Base-by-base conservation (phyloP, 2,888 invertebrate species). In the Amiota mariae region DNA sequence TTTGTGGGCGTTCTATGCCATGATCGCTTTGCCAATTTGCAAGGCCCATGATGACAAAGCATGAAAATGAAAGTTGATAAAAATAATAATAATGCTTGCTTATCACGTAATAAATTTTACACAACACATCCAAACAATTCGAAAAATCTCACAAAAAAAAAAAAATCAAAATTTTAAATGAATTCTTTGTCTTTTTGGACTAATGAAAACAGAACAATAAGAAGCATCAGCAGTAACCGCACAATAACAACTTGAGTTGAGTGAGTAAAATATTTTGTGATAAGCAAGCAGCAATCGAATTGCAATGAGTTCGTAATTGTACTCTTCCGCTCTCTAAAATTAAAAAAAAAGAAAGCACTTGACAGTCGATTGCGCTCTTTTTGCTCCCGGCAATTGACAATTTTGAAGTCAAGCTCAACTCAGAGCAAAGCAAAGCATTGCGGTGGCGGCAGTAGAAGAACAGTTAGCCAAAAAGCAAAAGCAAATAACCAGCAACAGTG, bases 331-430 rank as follows among this genome's bases (percentile, higher is more conserved):
- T 15, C 15, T 20, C 20, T 59, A 36, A 4, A 36, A 36, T 36
- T 36, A 36, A 36, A 36, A 36, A 36, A 36, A 6, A 36, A 36
- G 36, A 36, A 36, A 36, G 6, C 36, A 36, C 36, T 36, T 36
- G 8, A 36, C 36, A 36, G 4, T 59, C 20, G 24, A 12, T 59
- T 20, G 2, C 54, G 54, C 59, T 59, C 20, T 59, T 9, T 18
- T 4, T 59, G 11, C 59, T 59, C 59, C 59, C 20, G 59, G 59
- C 20, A 59, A 11, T 20, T 59, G 36, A 15, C 10, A 8, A 15
- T 13, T 59, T 59, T 59, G 20, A 59, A 59, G 59, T 59, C 59
- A 18, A 59, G 59, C 59, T 59, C 54, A 15, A 15, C 36, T 6
- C n/a, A 10, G n/a, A 59, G n/a, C 59, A 36, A 36, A 36, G 8